These are phyloP conservation scores for Cryptoprocta ferox DNA, from an alignment of 2,797 vertebrate species.

Conservation along the genomic window DNA sequence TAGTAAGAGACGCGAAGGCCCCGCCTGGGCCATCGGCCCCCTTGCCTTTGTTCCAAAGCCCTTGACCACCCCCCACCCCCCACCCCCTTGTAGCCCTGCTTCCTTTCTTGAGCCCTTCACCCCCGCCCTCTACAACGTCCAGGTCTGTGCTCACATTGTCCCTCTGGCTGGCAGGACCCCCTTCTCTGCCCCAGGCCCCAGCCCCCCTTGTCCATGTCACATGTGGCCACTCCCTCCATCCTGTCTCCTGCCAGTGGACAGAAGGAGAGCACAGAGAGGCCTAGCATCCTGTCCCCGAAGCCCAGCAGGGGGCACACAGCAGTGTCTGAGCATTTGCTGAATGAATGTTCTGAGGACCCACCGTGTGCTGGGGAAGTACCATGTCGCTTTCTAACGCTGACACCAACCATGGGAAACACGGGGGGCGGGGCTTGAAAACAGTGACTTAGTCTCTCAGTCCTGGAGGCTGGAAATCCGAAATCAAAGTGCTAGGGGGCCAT, in stretches of 20 bases:
- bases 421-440: background rate
- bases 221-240: accelerated
- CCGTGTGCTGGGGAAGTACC: background rate
- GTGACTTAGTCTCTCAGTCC: accelerated
- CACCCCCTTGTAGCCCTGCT: background rate
- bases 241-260: background rate
- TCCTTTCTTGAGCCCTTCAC: background rate
- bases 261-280: background rate
- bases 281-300: background rate
- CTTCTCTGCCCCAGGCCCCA: background rate
- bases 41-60: background rate
- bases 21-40: background rate
- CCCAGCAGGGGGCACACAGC: background rate
- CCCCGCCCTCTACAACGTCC: no score
- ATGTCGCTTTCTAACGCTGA: background rate
- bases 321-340: background rate
- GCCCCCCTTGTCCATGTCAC: background rate
- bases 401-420: no score
- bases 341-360: accelerated
- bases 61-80: no score
- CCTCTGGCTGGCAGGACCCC: background rate
- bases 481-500: accelerated
- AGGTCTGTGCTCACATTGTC: background rate
- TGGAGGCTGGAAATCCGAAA: background rate
- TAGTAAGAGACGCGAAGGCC: background rate